These are phyloP conservation scores for Zaprionus vittiger DNA, from an alignment of 1,140 invertebrate genomes.

Conservation along the genomic window DNA sequence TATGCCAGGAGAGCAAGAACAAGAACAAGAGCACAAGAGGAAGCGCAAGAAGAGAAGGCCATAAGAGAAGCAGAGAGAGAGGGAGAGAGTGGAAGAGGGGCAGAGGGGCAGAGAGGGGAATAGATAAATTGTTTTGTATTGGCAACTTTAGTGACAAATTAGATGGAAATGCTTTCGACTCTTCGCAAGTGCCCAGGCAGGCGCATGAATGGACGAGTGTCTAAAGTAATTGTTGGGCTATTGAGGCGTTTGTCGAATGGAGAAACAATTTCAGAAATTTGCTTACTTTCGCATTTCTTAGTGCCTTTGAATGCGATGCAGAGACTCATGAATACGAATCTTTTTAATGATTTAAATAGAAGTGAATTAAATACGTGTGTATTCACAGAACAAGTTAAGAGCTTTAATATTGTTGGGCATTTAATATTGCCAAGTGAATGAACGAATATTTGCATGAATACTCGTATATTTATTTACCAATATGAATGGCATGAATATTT, in stretches of 20 bases:
- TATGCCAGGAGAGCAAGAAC: neutral
- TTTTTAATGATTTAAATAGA: conserved; percentile 1
- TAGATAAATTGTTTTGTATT: conserved; percentile 26
- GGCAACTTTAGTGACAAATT: conserved; percentile 34
- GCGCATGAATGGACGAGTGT: neutral
- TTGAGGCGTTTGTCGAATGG: neutral
- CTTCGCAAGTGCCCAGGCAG: conserved; percentile 4
- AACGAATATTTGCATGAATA: neutral
- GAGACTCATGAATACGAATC: neutral
- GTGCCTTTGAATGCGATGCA: neutral
- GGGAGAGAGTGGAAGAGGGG: neutral
- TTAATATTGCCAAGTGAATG: neutral
- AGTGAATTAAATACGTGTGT: conserved; percentile 7
- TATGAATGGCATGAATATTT: neutral
- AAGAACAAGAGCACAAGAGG: conserved; percentile 1
- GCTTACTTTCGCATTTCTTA: neutral
- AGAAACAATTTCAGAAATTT: conserved; percentile 3
- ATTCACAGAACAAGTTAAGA: neutral
- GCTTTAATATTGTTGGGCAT: neutral
- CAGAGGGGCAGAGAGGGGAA: neutral
- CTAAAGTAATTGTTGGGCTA: conserved; percentile 1
- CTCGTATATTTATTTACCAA: neutral
- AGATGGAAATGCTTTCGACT: conserved; percentile 31
- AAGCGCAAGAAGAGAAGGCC: neutral
- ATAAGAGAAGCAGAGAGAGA: neutral